phyloP scores from a whole-genome alignment of 2,113 vertebrate species.

The zebrafish (Danio rerio) region DNA sequence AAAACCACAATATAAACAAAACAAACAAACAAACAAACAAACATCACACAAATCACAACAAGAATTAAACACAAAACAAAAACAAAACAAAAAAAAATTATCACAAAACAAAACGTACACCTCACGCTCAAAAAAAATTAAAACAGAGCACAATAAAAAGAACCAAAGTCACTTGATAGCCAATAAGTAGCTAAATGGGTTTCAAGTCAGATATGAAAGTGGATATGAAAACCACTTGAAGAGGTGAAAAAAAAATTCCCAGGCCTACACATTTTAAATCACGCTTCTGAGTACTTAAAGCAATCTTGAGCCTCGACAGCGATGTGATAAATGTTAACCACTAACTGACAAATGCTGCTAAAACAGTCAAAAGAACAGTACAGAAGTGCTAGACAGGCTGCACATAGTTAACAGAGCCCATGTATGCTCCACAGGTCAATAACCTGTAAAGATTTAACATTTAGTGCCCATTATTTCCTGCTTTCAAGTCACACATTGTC shows the following conservation, averaged over 20 bases:
- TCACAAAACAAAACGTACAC: too few species aligned
- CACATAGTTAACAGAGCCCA: slow-evolving; percentile 46
- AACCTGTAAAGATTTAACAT: slow-evolving; percentile 78
- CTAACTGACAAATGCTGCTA: slow-evolving; percentile 35
- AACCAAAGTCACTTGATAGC: too few species aligned
- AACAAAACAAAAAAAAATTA: too few species aligned
- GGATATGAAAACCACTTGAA: too few species aligned
- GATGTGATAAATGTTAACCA: slow-evolving; percentile 20
- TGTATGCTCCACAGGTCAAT: slow-evolving; percentile 71
- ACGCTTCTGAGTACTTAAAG: neutral
- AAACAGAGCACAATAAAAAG: too few species aligned
- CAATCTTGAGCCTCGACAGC: neutral
- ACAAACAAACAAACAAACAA: too few species aligned
- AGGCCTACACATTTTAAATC: neutral
- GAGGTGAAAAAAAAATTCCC: too few species aligned
- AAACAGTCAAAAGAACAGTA: neutral
- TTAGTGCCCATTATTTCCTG: slow-evolving; percentile 81
- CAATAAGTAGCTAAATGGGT: too few species aligned
- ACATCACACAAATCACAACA: too few species aligned
- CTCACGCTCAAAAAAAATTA: too few species aligned
- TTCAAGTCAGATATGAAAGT: neutral
- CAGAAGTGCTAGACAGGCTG: slow-evolving; percentile 51
- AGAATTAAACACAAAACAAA: too few species aligned
- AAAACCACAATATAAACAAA: too few species aligned
- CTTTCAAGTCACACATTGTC: slow-evolving; percentile 80